Base-by-base conservation (phyloP, 2,888 invertebrate species). In the Melanostoma mellinum region DNA sequence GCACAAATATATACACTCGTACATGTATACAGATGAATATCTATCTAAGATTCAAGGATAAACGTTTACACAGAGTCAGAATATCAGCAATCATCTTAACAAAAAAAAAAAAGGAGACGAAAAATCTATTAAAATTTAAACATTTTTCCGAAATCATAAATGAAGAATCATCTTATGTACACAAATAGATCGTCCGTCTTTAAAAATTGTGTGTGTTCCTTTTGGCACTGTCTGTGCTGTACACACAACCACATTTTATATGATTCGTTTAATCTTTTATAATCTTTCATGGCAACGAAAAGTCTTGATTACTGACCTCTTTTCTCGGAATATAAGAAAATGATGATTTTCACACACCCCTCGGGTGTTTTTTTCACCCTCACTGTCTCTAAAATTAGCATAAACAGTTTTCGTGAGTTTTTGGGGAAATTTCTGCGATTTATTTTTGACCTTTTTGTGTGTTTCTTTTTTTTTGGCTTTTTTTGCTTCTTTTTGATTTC, bases 251-350 rank as follows among this genome's bases (percentile, higher is more conserved):
- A 60, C 58, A 74, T 74, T 82, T 82, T 56, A 63, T 78, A 74
- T 73, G 73, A 82, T 82, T 82, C 78, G 78, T 78, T 78, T 74
- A 78, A 78, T 78, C 69, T 82, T 73, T 82, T 82, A 78, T 78
- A 82, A 82, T 78, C 73, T 82, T 82, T 82, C 82, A 82, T 82
- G 82, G 82, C 68, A 82, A 78, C 82, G 52, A 72, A 76, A 73
- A 78, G 53, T 78, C 78, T 78, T 78, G 82, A 82, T 82, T 82
- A 78, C 82, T 82, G 82, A 82, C 82, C 82, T 82, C 82, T 82
- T 82, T 82, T 81, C 52, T 60, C 6, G 9, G 63, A 63, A 77
- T 63, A 63, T 40, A 75, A 32, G 9, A 72, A 68, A 76, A 61
- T 56, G 36, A 71, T 8, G 30, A 30, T 65, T 48, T 63, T n/a